Evolutionary conservation across 2,113 vertebrate genomes (phyloP).

Genomic region (Colius striatus): DNA sequence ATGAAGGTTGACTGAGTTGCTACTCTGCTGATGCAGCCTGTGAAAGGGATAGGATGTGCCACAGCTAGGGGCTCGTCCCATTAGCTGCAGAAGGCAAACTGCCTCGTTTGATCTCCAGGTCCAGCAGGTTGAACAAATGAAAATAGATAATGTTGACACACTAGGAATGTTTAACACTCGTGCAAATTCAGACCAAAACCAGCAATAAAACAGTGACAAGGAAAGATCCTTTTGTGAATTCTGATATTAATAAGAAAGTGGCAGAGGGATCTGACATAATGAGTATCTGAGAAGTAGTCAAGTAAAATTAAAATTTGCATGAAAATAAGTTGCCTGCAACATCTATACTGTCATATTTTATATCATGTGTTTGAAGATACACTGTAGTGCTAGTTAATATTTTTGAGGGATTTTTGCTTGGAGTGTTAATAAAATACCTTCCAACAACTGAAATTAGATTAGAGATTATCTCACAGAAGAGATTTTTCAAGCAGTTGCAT

Average conservation of each 20-base stretch:
- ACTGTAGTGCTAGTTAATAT: not conserved
- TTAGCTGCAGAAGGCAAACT: not conserved
- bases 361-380: not conserved
- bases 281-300: not conserved
- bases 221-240: not conserved
- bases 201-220: not conserved
- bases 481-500: not conserved
- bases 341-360: not conserved
- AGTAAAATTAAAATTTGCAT: not conserved
- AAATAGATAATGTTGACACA: accelerated
- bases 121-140: not conserved
- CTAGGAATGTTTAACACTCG: accelerated
- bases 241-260: not conserved
- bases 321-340: not conserved
- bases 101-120: not conserved
- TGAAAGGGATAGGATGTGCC: not conserved
- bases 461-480: not conserved
- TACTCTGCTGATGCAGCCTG: not conserved
- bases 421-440: not conserved
- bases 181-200: not conserved
- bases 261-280: not conserved
- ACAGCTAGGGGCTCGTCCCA: not conserved
- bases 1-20: accelerated
- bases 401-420: not conserved
- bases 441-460: not conserved